A percentile compares a stretch with the other conserved stretches of the same genome.
These are phyloP conservation scores for Diaprepes abbreviatus DNA, from an alignment of 2,888 invertebrate genomes.

Conservation along the genomic window DNA sequence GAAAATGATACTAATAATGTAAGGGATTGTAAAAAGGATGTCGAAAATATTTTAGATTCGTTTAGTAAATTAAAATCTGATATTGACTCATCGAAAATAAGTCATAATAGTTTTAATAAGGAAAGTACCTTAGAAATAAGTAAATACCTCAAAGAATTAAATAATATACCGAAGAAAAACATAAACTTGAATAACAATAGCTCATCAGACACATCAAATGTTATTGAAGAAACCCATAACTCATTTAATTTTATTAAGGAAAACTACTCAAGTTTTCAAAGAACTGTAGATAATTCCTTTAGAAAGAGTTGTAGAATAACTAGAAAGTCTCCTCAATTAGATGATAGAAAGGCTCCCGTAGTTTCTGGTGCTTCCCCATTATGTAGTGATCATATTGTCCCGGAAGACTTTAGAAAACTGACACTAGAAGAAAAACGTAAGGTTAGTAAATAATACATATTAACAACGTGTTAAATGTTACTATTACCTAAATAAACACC, in stretches of 20 bases:
- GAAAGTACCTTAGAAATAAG: slow-evolving; percentile 21
- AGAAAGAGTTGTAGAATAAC: slow-evolving; percentile 39
- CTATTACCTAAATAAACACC: too few species aligned
- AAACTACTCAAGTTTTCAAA: slow-evolving; percentile 33
- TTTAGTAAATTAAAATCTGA: background rate
- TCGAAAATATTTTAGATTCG: background rate
- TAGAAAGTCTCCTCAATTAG: slow-evolving; percentile 23
- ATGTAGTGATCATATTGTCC: slow-evolving; percentile 43
- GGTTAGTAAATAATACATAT: slow-evolving; percentile 2
- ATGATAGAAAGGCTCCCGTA: background rate
- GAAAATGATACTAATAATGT: background rate
- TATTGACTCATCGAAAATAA: background rate
- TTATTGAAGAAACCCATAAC: background rate
- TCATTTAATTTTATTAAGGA: slow-evolving; percentile 21
- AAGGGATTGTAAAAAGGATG: background rate
- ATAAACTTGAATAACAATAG: background rate
- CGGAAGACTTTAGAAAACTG: slow-evolving; percentile 39
- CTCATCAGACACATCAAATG: background rate
- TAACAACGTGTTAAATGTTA: too few species aligned
- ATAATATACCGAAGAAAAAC: background rate
- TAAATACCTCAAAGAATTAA: slow-evolving; percentile 33
- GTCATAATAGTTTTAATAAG: background rate
- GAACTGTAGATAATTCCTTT: slow-evolving; percentile 27
- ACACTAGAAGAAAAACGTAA: slow-evolving; percentile 16
- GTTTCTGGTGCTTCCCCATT: slow-evolving; percentile 45